Conservation (phyloP, 1,140 invertebrate species). For the Lepidurus arcticus region DNA sequence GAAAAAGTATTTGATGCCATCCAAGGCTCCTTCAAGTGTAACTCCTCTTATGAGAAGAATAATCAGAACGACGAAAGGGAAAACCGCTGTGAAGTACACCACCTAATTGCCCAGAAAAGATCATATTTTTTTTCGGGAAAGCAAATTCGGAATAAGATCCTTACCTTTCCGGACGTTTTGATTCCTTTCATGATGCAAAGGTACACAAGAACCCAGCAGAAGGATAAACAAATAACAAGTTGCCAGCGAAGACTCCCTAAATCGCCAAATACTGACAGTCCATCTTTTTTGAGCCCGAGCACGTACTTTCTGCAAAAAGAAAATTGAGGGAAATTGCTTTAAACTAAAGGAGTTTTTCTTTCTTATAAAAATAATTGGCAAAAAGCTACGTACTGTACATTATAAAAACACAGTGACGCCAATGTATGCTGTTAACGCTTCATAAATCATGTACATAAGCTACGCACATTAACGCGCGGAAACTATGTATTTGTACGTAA, state of each 20-base stretch:
- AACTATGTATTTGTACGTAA: no score
- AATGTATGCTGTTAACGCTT: no score
- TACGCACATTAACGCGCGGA: no score
- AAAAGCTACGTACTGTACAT: no score
- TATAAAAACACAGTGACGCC: no score
- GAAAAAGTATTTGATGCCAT: slow-evolving; percentile 49
- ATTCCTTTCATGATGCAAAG: slow-evolving; percentile 53
- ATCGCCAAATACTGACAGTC: slow-evolving; percentile 33
- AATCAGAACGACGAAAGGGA: slow-evolving; percentile 47
- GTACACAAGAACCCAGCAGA: slow-evolving; percentile 55
- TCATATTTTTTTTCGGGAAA: no score
- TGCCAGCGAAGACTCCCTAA: slow-evolving; percentile 40
- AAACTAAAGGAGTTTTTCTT: no score
- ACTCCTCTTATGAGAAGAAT: slow-evolving; percentile 45
- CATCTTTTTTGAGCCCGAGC: slow-evolving; percentile 37
- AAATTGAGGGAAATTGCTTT: background rate
- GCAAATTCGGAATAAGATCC: background rate
- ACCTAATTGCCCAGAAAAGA: slow-evolving; percentile 39
- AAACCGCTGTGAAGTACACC: slow-evolving; percentile 49
- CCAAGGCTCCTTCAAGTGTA: slow-evolving; percentile 47
- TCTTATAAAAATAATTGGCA: no score
- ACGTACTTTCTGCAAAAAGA: slow-evolving; percentile 39
- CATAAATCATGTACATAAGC: no score
- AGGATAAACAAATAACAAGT: slow-evolving; percentile 40
- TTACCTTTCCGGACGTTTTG: slow-evolving; percentile 41